phyloP scores from a whole-genome alignment of 2,888 invertebrate genomes.

The Ochropacha duplaris region DNA sequence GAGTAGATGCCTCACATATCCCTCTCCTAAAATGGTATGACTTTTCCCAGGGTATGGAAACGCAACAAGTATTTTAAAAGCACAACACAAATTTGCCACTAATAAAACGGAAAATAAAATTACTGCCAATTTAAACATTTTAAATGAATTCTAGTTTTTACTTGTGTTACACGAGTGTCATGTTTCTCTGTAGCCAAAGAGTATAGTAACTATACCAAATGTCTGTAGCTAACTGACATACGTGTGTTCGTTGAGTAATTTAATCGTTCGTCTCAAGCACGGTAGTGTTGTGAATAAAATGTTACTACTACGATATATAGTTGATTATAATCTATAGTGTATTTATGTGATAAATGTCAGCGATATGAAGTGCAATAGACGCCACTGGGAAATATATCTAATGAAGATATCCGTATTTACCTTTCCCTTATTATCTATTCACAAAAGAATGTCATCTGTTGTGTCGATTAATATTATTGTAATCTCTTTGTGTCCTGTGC shows the following conservation, averaged over 20 bases:
- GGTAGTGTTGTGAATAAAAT: not conserved
- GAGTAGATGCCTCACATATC: slow-evolving; percentile 22
- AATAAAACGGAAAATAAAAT: slow-evolving; percentile 3
- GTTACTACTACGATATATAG: not conserved
- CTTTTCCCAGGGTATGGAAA: slow-evolving; percentile 28
- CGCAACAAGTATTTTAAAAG: slow-evolving; percentile 23
- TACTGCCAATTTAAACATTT: not conserved
- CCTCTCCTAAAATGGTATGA: slow-evolving; percentile 27
- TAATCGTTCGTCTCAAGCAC: not conserved
- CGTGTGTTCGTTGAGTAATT: not conserved
- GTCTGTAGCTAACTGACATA: not conserved
- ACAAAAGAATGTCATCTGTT: too few relatives aligned
- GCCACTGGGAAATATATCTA: too few relatives aligned
- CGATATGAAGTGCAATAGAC: too few relatives aligned
- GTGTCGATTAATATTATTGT: too few relatives aligned
- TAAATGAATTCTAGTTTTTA: not conserved
- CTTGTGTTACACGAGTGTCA: not conserved
- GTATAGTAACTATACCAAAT: too few relatives aligned
- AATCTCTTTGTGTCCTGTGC: too few relatives aligned
- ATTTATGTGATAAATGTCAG: too few relatives aligned
- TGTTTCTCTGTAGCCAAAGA: not conserved
- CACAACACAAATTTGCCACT: slow-evolving; percentile 8
- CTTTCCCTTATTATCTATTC: too few relatives aligned
- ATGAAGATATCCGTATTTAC: too few relatives aligned
- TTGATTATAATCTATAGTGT: too few relatives aligned